Base-by-base conservation (phyloP, 2,797 vertebrate genomes). In the Girardinus metallicus region DNA sequence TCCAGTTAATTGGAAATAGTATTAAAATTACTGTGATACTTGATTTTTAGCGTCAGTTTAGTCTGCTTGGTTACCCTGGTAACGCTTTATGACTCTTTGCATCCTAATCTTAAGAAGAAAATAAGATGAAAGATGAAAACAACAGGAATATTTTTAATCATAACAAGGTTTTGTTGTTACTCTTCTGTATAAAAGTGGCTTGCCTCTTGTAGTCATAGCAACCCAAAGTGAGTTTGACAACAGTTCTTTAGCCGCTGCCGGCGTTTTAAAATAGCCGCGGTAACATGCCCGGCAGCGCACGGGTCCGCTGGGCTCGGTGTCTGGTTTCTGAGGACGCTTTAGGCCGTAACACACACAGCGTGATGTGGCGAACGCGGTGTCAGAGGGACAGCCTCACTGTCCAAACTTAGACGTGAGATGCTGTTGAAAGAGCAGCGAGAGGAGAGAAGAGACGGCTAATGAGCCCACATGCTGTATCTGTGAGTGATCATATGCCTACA, bases 211-310 rank as follows among this genome's bases (percentile, higher is more conserved):
- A 82, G 83, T 80, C 73, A 51, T 75, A 79, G 82, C 72, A 71
- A 85, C 90, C 83, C 78, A 84, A 62, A 88, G 87, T 70, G 79
- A 89, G 80, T 71, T 79, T 76, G 62, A 90, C 84, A 80, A 73
- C 87, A 83, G 76, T 73, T 72, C 75, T 66, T 86, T 90, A 87
- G 86, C 83, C 78, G 68, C 74, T 0, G 12, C 0, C 81, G 23
- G 39, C 47, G 78, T 79, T 85, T 91, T 76, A 85, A 92, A 93
- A 88, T 89, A 90, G 89, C 86, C 74, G 1, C 29, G 7, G 86
- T 80, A 74, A 88, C 78, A n/a, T 3, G 26, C 4, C 53, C 46
- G 70, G 83, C 66, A 57, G 74, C 84, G 74, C n/a, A 9, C 15
- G 74, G 49, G 75, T 76, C 55, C 70, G 0, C 41, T 60, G 74